phyloP scores from a whole-genome alignment of 2,797 vertebrate genomes.

The Nyctibius grandis region DNA sequence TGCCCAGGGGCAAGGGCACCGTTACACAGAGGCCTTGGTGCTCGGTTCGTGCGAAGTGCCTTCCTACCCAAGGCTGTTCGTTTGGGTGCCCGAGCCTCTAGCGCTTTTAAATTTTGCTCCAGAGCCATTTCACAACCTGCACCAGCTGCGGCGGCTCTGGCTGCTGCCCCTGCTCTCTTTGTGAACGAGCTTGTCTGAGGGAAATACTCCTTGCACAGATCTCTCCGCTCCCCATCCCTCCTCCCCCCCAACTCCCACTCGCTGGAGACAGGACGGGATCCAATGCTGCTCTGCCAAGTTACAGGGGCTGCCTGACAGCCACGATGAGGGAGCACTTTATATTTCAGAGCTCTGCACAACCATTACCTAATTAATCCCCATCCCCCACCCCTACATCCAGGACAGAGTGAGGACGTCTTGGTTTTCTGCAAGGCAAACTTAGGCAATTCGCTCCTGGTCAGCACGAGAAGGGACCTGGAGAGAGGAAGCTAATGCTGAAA shows the following conservation, averaged over 20 bases:
- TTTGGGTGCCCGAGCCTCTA: not conserved
- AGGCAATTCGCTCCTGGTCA: not conserved
- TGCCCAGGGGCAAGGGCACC: not conserved
- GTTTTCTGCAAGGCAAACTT: not conserved
- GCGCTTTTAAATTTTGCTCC: not conserved
- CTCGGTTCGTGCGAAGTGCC: rapidly evolving
- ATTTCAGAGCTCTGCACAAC: not conserved
- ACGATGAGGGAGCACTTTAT: not conserved
- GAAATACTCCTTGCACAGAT: not conserved
- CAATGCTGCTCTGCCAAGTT: not conserved
- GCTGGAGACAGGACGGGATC: not conserved
- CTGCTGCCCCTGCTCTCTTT: not conserved
- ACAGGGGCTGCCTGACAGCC: not conserved
- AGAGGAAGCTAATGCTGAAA: not conserved
- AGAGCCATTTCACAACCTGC: not conserved
- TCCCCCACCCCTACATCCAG: not conserved
- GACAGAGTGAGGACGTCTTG: not conserved
- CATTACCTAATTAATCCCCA: not conserved
- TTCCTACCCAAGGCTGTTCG: rapidly evolving
- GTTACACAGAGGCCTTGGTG: not conserved
- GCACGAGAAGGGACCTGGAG: not conserved
- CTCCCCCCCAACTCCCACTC: not conserved
- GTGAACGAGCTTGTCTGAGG: not conserved
- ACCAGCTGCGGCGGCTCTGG: rapidly evolving
- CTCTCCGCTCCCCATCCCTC: not conserved